A percentile compares a stretch with the other conserved stretches of the same genome.
Evolutionary conservation across 1,140 invertebrate species (phyloP).

Genomic region (Hestina assimilis): DNA sequence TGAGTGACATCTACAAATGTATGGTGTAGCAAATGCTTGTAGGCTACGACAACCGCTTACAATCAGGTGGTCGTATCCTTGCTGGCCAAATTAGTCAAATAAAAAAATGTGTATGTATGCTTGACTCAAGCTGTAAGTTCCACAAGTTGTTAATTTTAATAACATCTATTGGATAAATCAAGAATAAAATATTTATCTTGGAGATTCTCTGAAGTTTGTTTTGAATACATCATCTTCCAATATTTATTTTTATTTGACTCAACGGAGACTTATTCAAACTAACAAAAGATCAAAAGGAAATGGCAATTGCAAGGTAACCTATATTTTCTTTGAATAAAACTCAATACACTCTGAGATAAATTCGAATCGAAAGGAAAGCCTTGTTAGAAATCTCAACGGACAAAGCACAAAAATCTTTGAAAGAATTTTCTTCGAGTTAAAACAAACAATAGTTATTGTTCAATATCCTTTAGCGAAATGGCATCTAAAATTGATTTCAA

Average conservation of each 20-base stretch:
- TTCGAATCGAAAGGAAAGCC: slow-evolving; percentile 36
- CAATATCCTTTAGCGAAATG: slow-evolving; percentile 16
- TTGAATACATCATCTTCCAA: slow-evolving; percentile 9
- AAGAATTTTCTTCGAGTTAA: slow-evolving; percentile 22
- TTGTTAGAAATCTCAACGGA: slow-evolving; percentile 34
- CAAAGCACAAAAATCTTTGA: slow-evolving; percentile 26
- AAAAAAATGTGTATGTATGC: too few species aligned
- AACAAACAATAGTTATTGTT: slow-evolving; percentile 29
- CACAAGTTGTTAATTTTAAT: neutral
- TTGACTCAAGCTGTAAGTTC: too few species aligned
- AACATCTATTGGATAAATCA: neutral
- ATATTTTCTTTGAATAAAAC: slow-evolving; percentile 34
- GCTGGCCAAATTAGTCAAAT: too few species aligned
- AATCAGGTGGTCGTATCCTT: too few species aligned
- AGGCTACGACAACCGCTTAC: too few species aligned
- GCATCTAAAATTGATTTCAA: slow-evolving; percentile 8
- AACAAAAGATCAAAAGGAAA: slow-evolving; percentile 24
- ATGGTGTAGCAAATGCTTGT: too few species aligned
- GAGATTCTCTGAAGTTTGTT: neutral
- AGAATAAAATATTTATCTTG: neutral
- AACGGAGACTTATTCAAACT: slow-evolving; percentile 17
- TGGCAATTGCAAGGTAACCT: slow-evolving; percentile 27
- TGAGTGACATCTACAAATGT: too few species aligned
- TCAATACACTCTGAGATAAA: slow-evolving; percentile 30
- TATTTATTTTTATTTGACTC: slow-evolving; percentile 14